Evolutionary conservation across 1,140 invertebrate genomes (phyloP).

Genomic region (Sesamia nonagrioides): DNA sequence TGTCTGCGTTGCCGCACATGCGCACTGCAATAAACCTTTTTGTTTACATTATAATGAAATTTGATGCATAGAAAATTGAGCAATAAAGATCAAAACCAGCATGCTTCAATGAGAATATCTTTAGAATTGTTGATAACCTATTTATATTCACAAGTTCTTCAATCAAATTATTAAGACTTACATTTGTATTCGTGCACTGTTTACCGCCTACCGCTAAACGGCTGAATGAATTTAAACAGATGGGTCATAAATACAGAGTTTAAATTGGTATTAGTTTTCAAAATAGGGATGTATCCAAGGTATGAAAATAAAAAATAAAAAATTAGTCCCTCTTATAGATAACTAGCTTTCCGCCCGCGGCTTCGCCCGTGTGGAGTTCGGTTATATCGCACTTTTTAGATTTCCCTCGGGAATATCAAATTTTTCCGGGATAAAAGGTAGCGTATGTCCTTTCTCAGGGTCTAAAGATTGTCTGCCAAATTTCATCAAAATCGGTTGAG

Average conservation of each 20-base stretch:
- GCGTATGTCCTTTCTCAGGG: too few relatives aligned
- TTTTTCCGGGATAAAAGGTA: too few relatives aligned
- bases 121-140: constrained; percentile 23
- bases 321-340: too few relatives aligned
- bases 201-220: constrained; percentile 8
- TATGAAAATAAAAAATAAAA: too few relatives aligned
- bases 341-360: too few relatives aligned
- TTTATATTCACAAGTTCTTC: not conserved
- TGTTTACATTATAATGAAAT: constrained; percentile 46
- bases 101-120: constrained; percentile 6
- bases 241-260: constrained; percentile 26
- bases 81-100: constrained; percentile 32
- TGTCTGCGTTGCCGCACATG: constrained; percentile 68
- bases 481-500: too few relatives aligned
- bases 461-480: too few relatives aligned
- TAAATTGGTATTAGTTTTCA: constrained; percentile 28
- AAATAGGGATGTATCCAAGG: too few relatives aligned
- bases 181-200: constrained; percentile 4
- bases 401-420: too few relatives aligned
- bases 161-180: constrained; percentile 13
- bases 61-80: constrained; percentile 30
- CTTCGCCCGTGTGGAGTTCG: too few relatives aligned
- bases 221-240: constrained; percentile 34
- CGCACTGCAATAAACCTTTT: constrained; percentile 52
- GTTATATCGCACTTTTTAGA: too few relatives aligned